Evolutionary conservation across 2,888 invertebrate genomes (phyloP).

Genomic region (Chelonus formosanus): DNA sequence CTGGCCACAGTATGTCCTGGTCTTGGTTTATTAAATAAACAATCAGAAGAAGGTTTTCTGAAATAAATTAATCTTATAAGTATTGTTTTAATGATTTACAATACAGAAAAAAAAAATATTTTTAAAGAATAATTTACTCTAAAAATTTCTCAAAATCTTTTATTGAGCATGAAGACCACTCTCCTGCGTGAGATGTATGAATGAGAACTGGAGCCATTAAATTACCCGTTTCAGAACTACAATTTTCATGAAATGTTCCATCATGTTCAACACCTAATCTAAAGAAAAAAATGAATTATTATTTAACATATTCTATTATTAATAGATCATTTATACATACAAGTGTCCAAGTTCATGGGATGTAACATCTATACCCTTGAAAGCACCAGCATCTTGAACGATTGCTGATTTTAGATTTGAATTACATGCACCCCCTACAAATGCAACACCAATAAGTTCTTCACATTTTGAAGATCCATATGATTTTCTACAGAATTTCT

Average conservation of each 20-base stretch:
- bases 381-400: slow-evolving; percentile 35
- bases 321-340: slow-evolving; percentile 29
- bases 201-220: slow-evolving; percentile 33
- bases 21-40: slow-evolving; percentile 25
- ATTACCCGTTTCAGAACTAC: slow-evolving; percentile 13
- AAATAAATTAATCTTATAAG: no score
- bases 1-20: slow-evolving; percentile 4
- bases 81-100: neutral
- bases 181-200: slow-evolving; percentile 24
- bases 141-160: slow-evolving; percentile 25
- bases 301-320: neutral
- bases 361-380: slow-evolving; percentile 36
- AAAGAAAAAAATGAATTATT: neutral
- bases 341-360: slow-evolving; percentile 42
- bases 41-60: neutral
- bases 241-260: neutral
- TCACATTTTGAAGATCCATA: no score
- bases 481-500: no score
- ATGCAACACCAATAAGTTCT: no score
- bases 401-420: neutral
- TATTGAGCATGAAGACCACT: slow-evolving; percentile 37
- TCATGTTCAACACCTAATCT: slow-evolving; percentile 40
- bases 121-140: neutral
- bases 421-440: slow-evolving; percentile 27
- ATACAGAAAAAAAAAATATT: no score